Conservation (phyloP, 2,888 invertebrate genomes). For the Mimumesa dahlbomi region DNA sequence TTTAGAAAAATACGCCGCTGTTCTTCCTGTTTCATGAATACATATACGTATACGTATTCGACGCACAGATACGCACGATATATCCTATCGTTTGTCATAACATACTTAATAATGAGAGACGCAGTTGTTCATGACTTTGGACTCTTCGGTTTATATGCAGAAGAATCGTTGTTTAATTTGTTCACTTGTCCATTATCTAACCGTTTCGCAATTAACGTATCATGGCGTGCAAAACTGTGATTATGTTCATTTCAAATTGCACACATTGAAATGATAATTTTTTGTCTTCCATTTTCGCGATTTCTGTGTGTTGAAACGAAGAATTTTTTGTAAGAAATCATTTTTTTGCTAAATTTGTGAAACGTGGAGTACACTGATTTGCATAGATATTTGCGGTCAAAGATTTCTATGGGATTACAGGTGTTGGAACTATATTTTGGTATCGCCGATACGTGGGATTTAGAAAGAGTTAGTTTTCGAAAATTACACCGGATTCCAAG, state of each 20-base stretch:
- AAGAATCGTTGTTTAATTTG: conserved; percentile 7
- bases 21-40: conserved; percentile 48
- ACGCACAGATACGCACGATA: conserved; percentile 1
- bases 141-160: conserved; percentile 17
- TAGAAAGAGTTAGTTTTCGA: neutral
- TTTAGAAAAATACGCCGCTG: conserved; percentile 5
- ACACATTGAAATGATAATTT: no score
- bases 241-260: no score
- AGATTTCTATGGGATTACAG: neutral
- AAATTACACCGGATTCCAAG: conserved; percentile 1
- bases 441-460: neutral
- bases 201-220: no score
- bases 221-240: no score
- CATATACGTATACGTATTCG: neutral
- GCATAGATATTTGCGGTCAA: no score
- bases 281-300: no score
- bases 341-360: no score
- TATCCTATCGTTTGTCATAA: neutral
- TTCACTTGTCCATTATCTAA: conserved; percentile 7
- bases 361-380: no score
- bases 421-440: neutral
- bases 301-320: no score
- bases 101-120: neutral
- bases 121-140: conserved; percentile 45
- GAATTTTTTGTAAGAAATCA: no score